Percentiles rank a stretch among this genome's conserved stretches.
These are phyloP conservation scores for Leucopternis melanops DNA, from an alignment of 2,113 vertebrate species.

Conservation along the genomic window DNA sequence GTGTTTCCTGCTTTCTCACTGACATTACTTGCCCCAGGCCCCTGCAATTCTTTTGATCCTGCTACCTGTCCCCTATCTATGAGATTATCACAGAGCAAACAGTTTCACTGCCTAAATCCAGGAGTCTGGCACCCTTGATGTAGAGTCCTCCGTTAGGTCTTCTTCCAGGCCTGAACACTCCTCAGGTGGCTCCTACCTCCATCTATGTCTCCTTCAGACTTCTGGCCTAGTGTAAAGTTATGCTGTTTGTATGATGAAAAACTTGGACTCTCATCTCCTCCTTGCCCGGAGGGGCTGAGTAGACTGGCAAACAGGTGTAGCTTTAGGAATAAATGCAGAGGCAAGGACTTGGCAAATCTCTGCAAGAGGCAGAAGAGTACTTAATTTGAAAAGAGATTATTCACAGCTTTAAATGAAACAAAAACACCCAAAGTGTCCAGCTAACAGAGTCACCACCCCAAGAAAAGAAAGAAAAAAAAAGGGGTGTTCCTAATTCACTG, in stretches of 20 bases:
- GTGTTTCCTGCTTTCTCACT: not conserved
- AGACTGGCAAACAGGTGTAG: not conserved
- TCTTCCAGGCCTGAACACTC: not conserved
- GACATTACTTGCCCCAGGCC: not conserved
- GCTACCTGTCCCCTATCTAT: not conserved
- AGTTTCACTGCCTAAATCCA: not conserved
- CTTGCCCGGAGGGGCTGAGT: not conserved
- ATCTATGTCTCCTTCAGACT: not conserved
- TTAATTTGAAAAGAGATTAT: not conserved
- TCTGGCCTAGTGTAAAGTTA: not conserved
- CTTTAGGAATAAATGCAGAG: not conserved
- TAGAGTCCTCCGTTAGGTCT: not conserved
- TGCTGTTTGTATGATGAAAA: not conserved
- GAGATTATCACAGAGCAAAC: not conserved
- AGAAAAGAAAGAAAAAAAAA: no score
- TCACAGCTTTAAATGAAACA: not conserved
- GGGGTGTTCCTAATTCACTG: not conserved
- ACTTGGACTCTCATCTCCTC: not conserved
- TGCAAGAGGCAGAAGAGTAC: not conserved
- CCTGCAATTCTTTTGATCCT: not conserved
- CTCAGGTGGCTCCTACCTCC: not conserved
- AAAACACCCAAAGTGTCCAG: not conserved
- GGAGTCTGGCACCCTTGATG: accelerated
- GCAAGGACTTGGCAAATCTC: not conserved
- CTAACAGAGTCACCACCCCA: not conserved